A percentile compares a stretch with the other conserved stretches of the same genome.
Evolutionary conservation across 2,113 vertebrate species (phyloP).

Genomic region (Chelonoidis abingdonii): DNA sequence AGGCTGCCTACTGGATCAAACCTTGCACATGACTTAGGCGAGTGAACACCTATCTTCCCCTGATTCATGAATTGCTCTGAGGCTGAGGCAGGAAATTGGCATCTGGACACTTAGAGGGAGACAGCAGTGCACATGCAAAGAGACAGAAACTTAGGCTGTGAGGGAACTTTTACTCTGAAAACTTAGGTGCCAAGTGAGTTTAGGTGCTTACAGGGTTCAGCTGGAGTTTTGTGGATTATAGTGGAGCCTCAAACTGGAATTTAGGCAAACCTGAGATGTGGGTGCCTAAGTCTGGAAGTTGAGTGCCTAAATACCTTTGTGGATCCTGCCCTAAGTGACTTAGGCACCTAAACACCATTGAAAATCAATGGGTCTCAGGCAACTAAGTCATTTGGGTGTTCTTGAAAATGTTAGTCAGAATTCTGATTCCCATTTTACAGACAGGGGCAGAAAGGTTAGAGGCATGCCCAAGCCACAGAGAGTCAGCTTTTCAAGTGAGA

Average conservation of each 20-base stretch:
- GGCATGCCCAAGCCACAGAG: not conserved
- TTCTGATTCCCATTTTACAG: slow-evolving; percentile 28
- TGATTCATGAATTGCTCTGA: not conserved
- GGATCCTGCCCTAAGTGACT: not conserved
- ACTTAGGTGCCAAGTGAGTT: not conserved
- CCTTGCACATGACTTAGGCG: not conserved
- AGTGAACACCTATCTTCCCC: not conserved
- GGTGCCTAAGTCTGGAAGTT: not conserved
- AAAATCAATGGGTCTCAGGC: slow-evolving; percentile 35
- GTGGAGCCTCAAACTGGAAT: not conserved
- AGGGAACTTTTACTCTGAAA: not conserved
- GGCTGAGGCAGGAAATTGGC: not conserved
- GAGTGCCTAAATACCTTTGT: not conserved
- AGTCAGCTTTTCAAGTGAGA: slow-evolving; percentile 68
- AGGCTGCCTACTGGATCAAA: not conserved
- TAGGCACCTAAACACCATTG: slow-evolving; percentile 4
- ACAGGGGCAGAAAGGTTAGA: slow-evolving; percentile 45
- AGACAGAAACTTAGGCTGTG: not conserved
- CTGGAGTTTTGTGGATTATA: not conserved
- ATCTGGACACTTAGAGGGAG: not conserved
- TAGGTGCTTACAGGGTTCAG: not conserved
- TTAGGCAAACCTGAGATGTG: not conserved
- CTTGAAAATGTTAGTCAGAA: slow-evolving; percentile 30
- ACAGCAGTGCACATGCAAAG: not conserved
- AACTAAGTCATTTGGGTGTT: slow-evolving; percentile 7